Percentiles rank a stretch among this genome's conserved stretches.
phyloP scores from a whole-genome alignment of 2,113 vertebrate genomes.

The Hystrix brachyura region DNA sequence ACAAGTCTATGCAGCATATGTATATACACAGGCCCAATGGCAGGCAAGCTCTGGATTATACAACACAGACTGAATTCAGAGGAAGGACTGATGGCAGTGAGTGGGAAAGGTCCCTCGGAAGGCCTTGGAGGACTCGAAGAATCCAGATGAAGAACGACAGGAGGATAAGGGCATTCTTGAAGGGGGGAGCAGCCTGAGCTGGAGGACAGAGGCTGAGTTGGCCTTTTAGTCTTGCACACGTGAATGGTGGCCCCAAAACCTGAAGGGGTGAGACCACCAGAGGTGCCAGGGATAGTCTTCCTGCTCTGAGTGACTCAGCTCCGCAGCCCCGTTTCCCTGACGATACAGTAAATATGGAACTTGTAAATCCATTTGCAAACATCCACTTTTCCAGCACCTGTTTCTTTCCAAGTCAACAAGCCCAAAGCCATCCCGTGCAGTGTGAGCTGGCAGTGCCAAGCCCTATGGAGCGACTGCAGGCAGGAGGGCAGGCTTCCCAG shows the following conservation, averaged over 20 bases:
- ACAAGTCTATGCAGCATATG: background rate
- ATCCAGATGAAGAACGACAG: background rate
- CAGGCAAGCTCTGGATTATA: background rate
- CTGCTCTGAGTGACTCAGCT: constrained; percentile 67
- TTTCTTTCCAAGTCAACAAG: constrained; percentile 71
- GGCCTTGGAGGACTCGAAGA: background rate
- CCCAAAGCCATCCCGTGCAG: constrained; percentile 41
- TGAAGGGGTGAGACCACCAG: constrained; percentile 55
- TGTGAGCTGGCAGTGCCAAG: background rate
- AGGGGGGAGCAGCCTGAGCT: background rate
- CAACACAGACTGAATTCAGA: background rate
- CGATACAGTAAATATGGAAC: constrained; percentile 53
- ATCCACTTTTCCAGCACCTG: constrained; percentile 57
- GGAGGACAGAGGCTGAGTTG: background rate
- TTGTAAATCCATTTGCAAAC: constrained; percentile 77
- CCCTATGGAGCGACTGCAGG: background rate
- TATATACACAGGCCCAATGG: no score
- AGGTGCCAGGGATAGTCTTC: constrained; percentile 40
- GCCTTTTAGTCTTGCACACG: background rate
- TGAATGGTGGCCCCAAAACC: background rate
- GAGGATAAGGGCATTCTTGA: background rate
- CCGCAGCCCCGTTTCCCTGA: constrained; percentile 58
- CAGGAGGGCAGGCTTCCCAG: background rate
- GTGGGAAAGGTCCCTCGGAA: background rate
- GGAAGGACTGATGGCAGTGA: background rate